Conservation (phyloP, 30 jellyfish, hydroid and myxozoan species). For the Pelagia noctiluca region DNA sequence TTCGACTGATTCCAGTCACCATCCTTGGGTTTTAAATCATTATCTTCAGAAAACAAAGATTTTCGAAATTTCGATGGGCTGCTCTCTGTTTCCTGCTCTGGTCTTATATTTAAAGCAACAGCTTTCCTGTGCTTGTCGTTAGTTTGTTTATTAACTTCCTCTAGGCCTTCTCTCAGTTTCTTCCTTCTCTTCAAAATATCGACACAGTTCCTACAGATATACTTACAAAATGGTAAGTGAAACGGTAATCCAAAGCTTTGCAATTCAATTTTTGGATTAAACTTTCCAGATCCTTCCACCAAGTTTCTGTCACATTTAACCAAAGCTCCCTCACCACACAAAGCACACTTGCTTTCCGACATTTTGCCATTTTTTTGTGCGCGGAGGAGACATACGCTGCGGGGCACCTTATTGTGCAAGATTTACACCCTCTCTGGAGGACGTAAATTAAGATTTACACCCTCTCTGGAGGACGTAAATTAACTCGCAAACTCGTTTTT, state of each 20-base stretch:
- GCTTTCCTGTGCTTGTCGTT: constrained; percentile 5
- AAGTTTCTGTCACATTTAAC: background rate
- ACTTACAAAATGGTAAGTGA: background rate
- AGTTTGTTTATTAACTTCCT: background rate
- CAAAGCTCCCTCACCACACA: no score
- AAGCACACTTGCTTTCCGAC: no score
- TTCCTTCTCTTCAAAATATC: no score
- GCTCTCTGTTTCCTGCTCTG: background rate
- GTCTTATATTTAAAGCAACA: background rate
- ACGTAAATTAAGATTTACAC: no score
- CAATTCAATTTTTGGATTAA: background rate
- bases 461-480: no score
- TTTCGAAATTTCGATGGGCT: constrained; percentile 1
- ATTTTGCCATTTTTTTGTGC: no score
- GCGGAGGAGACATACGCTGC: no score
- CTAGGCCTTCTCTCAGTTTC: constrained; percentile 10
- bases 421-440: no score
- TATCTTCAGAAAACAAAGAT: background rate
- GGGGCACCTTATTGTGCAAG: no score
- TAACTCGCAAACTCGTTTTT: no score
- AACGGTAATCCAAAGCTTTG: background rate
- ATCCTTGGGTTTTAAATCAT: background rate
- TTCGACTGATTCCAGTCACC: background rate
- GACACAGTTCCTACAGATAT: background rate
- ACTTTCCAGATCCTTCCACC: background rate